These are phyloP conservation scores for Canis aureus DNA, from an alignment of 2,113 vertebrate genomes.

Conservation along the genomic window DNA sequence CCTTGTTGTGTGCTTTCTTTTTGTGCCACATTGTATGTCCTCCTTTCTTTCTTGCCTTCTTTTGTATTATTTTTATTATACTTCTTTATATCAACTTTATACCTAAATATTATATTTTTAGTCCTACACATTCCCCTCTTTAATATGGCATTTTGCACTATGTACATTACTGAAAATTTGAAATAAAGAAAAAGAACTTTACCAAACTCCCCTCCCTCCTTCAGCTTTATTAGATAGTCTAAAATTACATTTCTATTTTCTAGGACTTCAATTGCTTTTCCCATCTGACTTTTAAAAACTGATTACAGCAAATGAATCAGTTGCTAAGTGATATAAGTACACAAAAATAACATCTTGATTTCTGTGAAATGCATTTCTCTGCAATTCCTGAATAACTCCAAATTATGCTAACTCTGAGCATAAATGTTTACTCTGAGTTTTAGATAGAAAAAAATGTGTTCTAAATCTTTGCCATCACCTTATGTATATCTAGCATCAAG, in stretches of 20 bases:
- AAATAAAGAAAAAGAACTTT: conserved; percentile 89
- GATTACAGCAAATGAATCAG: conserved; percentile 99
- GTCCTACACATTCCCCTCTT: conserved; percentile 86
- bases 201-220: conserved; percentile 98
- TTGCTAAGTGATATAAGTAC: conserved; percentile 99
- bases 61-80: neutral
- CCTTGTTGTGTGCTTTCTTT: neutral
- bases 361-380: conserved; percentile 99
- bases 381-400: conserved; percentile 95
- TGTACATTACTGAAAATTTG: conserved; percentile 87
- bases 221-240: conserved; percentile 99
- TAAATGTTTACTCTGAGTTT: conserved; percentile 89
- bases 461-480: conserved; percentile 80
- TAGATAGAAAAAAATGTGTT: neutral
- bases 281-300: conserved; percentile 99
- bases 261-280: conserved; percentile 99
- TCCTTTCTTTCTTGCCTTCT: neutral
- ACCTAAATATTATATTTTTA: conserved; percentile 47
- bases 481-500: conserved; percentile 86
- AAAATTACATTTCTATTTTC: conserved; percentile 99
- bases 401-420: conserved; percentile 94
- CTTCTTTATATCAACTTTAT: neutral
- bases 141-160: conserved; percentile 87
- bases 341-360: conserved; percentile 99
- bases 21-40: neutral